These are phyloP conservation scores for Dasysyrphus albostriatus DNA, from an alignment of 2,888 invertebrate species.

Conservation along the genomic window DNA sequence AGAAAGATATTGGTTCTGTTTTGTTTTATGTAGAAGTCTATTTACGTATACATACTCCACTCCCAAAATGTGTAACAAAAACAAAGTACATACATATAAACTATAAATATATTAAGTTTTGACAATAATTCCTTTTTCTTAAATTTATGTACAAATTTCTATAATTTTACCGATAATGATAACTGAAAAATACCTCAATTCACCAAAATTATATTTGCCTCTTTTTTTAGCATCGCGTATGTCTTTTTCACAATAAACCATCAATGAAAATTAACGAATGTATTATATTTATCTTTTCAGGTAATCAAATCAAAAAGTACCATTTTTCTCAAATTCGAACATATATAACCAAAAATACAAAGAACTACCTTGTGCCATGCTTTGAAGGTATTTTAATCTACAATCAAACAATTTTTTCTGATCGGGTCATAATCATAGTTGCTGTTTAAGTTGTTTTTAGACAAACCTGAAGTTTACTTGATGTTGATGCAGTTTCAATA, in stretches of 20 bases:
- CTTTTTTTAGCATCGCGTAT: constrained; percentile 80
- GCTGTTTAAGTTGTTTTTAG: too few species aligned
- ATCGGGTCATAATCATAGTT: too few species aligned
- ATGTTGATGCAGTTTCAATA: too few species aligned
- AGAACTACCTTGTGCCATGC: constrained; percentile 40
- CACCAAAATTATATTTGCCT: constrained; percentile 79
- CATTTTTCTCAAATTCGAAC: constrained; percentile 28
- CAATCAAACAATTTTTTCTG: neutral
- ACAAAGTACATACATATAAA: neutral
- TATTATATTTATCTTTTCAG: constrained; percentile 50
- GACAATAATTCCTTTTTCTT: neutral
- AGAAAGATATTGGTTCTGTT: too few species aligned
- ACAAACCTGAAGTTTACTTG: too few species aligned
- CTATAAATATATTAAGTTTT: neutral
- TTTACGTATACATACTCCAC: neutral
- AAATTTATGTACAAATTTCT: neutral
- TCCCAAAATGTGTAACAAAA: neutral
- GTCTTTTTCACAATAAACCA: neutral
- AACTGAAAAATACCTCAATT: constrained; percentile 70
- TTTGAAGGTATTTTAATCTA: constrained; percentile 34
- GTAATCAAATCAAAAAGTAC: constrained; percentile 70
- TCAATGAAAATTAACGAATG: neutral
- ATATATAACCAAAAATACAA: constrained; percentile 50
- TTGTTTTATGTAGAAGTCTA: too few species aligned
- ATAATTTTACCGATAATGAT: neutral